Conservation (phyloP, 1,140 invertebrate species). For the Batillaria attramentaria region DNA sequence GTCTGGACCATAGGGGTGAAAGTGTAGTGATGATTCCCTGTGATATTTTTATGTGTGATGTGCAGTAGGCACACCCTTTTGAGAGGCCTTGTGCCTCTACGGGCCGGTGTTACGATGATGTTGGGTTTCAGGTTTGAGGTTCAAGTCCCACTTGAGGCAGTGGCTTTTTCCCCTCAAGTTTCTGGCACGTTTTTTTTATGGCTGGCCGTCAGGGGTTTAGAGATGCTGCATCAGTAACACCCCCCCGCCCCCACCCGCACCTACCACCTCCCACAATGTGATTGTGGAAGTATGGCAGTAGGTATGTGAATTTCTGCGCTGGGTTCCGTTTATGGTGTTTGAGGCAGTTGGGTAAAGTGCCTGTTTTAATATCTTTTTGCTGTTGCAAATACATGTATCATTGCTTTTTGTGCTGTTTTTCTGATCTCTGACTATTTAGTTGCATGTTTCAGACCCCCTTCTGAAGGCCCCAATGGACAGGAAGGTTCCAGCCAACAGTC, state of each 20-base stretch:
- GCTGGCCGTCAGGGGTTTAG: too few relatives aligned
- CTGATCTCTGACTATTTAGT: neutral
- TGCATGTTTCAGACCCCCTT: constrained; percentile 11
- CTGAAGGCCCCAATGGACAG: constrained; percentile 28
- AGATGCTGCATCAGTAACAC: too few relatives aligned
- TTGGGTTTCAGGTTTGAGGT: too few relatives aligned
- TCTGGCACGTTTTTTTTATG: too few relatives aligned
- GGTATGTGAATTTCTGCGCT: neutral
- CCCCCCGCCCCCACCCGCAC: too few relatives aligned
- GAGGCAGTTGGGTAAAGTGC: neutral
- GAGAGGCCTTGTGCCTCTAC: neutral
- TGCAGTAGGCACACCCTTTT: neutral
- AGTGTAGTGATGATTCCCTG: neutral
- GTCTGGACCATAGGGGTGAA: neutral
- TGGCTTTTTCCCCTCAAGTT: too few relatives aligned
- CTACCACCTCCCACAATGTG: too few relatives aligned
- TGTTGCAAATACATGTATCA: neutral
- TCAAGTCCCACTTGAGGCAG: too few relatives aligned
- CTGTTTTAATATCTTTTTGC: neutral
- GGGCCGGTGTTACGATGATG: too few relatives aligned
- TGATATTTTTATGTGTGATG: neutral
- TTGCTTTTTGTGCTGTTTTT: neutral
- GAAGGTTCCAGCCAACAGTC: neutral
- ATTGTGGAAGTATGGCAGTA: neutral
- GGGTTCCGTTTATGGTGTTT: neutral